A percentile compares a stretch with the other conserved stretches of the same genome.
phyloP scores from a whole-genome alignment of 2,888 invertebrate genomes.

The Cheiracanthium punctorium region DNA sequence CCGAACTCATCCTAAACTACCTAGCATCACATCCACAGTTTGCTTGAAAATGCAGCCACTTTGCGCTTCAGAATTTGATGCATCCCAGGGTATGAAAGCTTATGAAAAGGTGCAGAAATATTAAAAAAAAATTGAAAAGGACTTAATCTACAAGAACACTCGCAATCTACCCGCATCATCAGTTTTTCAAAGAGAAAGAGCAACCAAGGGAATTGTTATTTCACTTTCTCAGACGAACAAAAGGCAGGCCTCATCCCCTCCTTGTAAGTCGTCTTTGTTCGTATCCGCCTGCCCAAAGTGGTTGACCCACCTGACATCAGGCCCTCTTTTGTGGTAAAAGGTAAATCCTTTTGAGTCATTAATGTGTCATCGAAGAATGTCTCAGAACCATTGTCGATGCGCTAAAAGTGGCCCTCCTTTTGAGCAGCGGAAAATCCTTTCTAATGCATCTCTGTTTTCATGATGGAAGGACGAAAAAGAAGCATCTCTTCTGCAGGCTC shows the following conservation, averaged over 20 bases:
- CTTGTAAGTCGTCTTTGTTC: slow-evolving; percentile 47
- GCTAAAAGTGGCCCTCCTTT: slow-evolving; percentile 37
- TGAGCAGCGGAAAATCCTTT: slow-evolving; percentile 20
- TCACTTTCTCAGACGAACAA: slow-evolving; percentile 32
- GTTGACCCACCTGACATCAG: slow-evolving; percentile 64
- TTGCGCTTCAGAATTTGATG: not conserved
- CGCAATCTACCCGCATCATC: slow-evolving; percentile 62
- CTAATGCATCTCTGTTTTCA: slow-evolving; percentile 16
- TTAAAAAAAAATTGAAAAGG: not conserved
- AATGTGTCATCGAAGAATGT: slow-evolving; percentile 66
- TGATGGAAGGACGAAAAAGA: not conserved
- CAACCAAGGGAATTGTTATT: slow-evolving; percentile 45
- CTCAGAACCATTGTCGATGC: slow-evolving; percentile 48
- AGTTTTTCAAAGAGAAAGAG: slow-evolving; percentile 21
- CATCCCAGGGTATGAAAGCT: not conserved
- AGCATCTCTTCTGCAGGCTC: not conserved
- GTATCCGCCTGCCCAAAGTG: slow-evolving; percentile 38
- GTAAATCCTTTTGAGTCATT: slow-evolving; percentile 67
- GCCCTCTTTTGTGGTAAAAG: slow-evolving; percentile 48
- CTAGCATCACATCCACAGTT: not conserved
- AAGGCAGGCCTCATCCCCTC: slow-evolving; percentile 16
- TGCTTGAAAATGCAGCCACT: not conserved
- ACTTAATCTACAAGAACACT: slow-evolving; percentile 4
- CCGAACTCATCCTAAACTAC: not conserved
- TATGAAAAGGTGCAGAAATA: not conserved